phyloP scores from a whole-genome alignment of 2,888 invertebrate genomes.

The Idaea dimidiata region DNA sequence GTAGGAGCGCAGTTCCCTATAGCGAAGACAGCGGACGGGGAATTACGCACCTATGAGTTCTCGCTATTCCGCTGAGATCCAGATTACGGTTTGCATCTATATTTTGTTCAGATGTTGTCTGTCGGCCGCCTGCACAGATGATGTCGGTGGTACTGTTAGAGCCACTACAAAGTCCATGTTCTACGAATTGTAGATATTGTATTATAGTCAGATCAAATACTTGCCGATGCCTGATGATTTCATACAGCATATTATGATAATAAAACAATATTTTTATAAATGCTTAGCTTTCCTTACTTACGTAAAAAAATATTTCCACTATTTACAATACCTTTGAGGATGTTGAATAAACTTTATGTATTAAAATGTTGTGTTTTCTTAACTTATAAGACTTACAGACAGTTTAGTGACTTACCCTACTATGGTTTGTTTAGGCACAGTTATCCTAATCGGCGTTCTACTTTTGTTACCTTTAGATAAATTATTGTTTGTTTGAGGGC shows the following conservation, averaged over 20 bases:
- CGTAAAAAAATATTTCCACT: slow-evolving; percentile 64
- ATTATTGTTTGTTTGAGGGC: too few species aligned
- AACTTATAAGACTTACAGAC: neutral
- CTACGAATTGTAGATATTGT: slow-evolving; percentile 1
- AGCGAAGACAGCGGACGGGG: too few species aligned
- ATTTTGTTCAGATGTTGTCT: neutral
- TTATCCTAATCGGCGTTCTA: too few species aligned
- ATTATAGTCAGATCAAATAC: slow-evolving; percentile 43
- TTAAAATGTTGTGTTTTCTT: slow-evolving; percentile 39
- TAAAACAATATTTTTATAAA: slow-evolving; percentile 77
- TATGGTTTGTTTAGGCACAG: too few species aligned
- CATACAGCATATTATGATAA: slow-evolving; percentile 40
- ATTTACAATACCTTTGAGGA: slow-evolving; percentile 71
- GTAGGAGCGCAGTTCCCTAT: too few species aligned
- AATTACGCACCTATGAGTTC: too few species aligned
- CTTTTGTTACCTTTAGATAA: too few species aligned
- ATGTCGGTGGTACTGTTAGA: slow-evolving; percentile 9
- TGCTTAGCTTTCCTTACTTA: slow-evolving; percentile 77
- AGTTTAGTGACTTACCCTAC: too few species aligned
- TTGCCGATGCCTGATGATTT: slow-evolving; percentile 64
- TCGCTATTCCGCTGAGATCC: too few species aligned
- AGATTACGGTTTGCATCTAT: too few species aligned
- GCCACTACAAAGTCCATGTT: neutral
- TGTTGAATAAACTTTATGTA: slow-evolving; percentile 76
- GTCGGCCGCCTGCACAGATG: neutral